Evolutionary conservation across 2,888 invertebrate genomes (phyloP).

Genomic region (Drosophila ezoana): DNA sequence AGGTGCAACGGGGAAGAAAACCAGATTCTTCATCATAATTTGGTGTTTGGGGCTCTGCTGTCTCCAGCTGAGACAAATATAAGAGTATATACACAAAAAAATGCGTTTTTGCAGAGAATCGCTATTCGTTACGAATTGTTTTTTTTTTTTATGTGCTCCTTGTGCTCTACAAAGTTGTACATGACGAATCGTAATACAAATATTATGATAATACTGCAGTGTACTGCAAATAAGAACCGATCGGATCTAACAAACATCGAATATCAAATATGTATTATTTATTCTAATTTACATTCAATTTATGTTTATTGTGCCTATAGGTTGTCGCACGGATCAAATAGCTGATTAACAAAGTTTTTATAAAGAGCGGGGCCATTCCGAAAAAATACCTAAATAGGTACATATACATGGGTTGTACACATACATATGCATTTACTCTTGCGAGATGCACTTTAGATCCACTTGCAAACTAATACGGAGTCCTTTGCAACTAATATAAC

Average conservation of each 20-base stretch:
- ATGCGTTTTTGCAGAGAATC: constrained; percentile 7
- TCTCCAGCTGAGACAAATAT: constrained; percentile 29
- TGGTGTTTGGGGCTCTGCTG: constrained; percentile 19
- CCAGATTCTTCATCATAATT: constrained; percentile 48
- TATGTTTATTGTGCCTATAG: too few species aligned
- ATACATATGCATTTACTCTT: too few species aligned
- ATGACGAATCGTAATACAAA: too few species aligned
- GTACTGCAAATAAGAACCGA: too few species aligned
- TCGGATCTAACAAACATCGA: too few species aligned
- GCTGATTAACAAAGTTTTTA: too few species aligned
- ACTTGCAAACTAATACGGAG: constrained; percentile 29
- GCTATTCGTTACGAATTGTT: constrained; percentile 1
- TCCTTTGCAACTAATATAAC: constrained; percentile 37
- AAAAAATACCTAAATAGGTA: neutral
- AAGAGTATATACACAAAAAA: constrained; percentile 6
- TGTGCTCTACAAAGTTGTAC: too few species aligned
- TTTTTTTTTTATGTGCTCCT: neutral
- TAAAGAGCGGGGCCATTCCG: too few species aligned
- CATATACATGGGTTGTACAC: neutral
- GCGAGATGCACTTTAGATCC: constrained; percentile 53
- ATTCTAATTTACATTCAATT: too few species aligned
- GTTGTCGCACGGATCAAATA: too few species aligned
- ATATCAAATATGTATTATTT: too few species aligned
- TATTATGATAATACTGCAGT: too few species aligned
- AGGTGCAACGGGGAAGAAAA: constrained; percentile 26